Evolutionary conservation across 2,113 vertebrate species (phyloP).

Genomic region (Salvelinus sp.): DNA sequence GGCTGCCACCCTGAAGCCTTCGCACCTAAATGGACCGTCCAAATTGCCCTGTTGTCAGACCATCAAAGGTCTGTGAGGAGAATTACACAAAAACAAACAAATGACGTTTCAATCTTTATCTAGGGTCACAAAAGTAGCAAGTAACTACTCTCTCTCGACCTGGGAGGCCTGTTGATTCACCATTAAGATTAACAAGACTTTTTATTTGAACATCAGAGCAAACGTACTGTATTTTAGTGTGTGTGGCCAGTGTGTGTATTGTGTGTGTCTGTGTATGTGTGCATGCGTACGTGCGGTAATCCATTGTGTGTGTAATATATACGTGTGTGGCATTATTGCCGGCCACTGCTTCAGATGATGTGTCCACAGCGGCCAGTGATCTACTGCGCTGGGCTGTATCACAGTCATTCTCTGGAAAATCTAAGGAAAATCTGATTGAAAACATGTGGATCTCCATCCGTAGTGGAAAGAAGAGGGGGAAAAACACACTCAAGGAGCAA

Average conservation of each 20-base stretch:
- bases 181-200: conserved; percentile 62
- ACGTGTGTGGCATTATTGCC: background rate
- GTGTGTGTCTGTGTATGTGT: background rate
- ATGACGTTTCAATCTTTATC: conserved; percentile 61
- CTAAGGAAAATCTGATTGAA: conserved; percentile 48
- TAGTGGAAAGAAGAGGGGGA: conserved; percentile 29
- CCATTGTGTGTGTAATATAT: background rate
- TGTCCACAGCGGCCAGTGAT: conserved; percentile 22
- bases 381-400: conserved; percentile 35
- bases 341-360: background rate
- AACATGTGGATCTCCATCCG: conserved; percentile 47
- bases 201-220: conserved; percentile 44
- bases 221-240: background rate
- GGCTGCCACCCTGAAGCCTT: conserved; percentile 62
- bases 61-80: conserved; percentile 75
- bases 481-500: conserved; percentile 8
- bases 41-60: conserved; percentile 72
- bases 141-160: conserved; percentile 49
- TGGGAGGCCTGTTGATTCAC: conserved; percentile 66
- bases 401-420: conserved; percentile 40
- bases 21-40: conserved; percentile 76
- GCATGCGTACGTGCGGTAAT: background rate
- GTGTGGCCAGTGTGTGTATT: background rate
- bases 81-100: conserved; percentile 70
- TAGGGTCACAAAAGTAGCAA: conserved; percentile 65